Evolutionary conservation across 2,888 invertebrate species (phyloP), one percentile per base, ranked within the genome.

Genomic region (Temnothorax unifasciatus): DNA sequence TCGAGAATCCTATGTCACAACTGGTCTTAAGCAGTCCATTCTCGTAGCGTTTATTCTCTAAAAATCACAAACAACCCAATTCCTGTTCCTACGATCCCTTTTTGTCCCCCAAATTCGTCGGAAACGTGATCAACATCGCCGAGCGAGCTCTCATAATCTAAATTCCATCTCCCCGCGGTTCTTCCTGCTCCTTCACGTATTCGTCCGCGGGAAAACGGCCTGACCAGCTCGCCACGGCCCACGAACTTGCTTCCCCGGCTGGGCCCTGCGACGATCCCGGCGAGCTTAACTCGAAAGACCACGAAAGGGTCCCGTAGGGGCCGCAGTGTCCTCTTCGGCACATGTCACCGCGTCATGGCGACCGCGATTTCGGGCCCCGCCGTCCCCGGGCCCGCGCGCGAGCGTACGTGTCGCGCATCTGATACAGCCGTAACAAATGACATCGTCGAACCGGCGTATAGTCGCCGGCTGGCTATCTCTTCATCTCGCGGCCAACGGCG

Each of bases 391-490:
- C 73, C 29, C 34, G 50, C n/a, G 44, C 82, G 29, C 73, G 76
- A 82, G 68, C 84, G 87, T 88, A 89, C 89, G 89, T 90, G 86
- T 86, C 87, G 90, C 91, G 91, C 91, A 93, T 93, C 92, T 91
- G 93, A 93, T 93, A 90, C 50, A 92, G 87, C 89, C 87, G 86
- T 93, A 93, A 93, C 92, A 93, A 93, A 93, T 93, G 93, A 93
- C 93, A 93, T 92, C 92, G 92, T 92, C 93, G 91, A 93, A 93
- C 92, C 88, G 92, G 89, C 91, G 75, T 79, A 91, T 90, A 88
- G 92, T 89, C 89, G 13, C 52, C n/a, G 59, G 74, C 59, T 18
- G 25, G 81, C 90, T 92, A 92, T 92, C 93, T 92, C 89, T 89
- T 84, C 82, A 93, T 93, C 93, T 93, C 52, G 63, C 18, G 81